Evolutionary conservation across 2,888 invertebrate genomes (phyloP), one percentile per base, ranked within the genome.

Genomic region (Apodemia hepburni): DNA sequence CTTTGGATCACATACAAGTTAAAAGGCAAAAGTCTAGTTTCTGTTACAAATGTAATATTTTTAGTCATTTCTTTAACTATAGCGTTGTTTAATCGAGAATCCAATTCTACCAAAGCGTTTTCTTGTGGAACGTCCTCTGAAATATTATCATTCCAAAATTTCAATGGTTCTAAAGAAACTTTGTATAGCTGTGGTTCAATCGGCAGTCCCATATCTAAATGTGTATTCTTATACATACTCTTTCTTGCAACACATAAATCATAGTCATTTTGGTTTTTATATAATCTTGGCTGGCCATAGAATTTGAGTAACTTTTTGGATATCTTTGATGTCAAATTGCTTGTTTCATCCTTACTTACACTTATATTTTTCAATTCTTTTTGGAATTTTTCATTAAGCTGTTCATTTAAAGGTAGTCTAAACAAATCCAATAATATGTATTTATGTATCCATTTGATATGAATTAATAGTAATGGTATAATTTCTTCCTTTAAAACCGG

Each of bases 391-490:
- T 67, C 68, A 5, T 70, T 59, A 6, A 79, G 45, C 59, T 66
- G 65, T 17, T 72, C 64, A 58, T 75, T 74, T 8, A 66, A 63
- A 5, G 77, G 71, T n/a, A 79, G 61, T 51, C 75, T 76, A 47
- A 79, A 80, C 29, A 90, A 65, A 61, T 76, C 76, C 38, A 76
- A 75, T 2, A 95, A 73, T 29, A 94, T 81, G 80, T 93, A 91
- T 76, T 96, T 96, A 18, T 92, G 82, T 47, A 96, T 77, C 96
- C 96, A 97, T 79, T 94, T 95, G 72, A 94, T 95, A 75, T 96
- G 96, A 12, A 96, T 87, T 68, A 93, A 89, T 0, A 96, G 74
- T 61, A 94, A 86, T n/a, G 93, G 92, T 54, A 94, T 81, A 1
- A 94, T 82, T 65, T 93, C 93, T 60, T 93, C 85, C 66, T 88